These are phyloP conservation scores for Panulirus ornatus DNA, from an alignment of 1,140 invertebrate species.

Conservation along the genomic window DNA sequence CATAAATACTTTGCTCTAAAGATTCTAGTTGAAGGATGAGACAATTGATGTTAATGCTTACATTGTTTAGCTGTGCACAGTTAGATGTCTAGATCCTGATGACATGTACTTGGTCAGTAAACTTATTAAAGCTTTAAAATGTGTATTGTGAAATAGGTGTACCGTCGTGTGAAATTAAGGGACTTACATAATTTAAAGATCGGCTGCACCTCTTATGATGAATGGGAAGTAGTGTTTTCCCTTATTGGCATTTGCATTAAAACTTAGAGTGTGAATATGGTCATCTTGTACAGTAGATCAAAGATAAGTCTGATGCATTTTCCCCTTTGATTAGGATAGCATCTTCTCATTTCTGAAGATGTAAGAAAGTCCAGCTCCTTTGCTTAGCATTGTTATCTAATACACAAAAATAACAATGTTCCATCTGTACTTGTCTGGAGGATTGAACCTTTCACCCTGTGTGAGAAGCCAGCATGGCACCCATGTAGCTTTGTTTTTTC, in stretches of 20 bases:
- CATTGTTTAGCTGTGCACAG: background rate
- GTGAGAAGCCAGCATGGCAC: too few species aligned
- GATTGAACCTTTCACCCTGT: background rate
- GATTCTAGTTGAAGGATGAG: background rate
- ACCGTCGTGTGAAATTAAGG: background rate
- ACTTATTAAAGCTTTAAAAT: background rate
- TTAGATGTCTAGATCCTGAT: background rate
- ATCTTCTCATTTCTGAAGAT: background rate
- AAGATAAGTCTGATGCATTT: too few species aligned
- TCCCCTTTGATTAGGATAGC: background rate
- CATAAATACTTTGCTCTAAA: background rate
- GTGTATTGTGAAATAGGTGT: background rate
- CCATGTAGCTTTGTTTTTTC: background rate
- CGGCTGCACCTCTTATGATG: background rate
- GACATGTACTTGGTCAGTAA: background rate
- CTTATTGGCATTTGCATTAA: background rate
- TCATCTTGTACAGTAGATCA: background rate
- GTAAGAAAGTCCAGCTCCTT: background rate
- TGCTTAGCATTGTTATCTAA: background rate
- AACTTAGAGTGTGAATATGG: background rate
- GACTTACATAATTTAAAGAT: background rate
- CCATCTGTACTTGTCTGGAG: background rate
- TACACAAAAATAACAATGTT: background rate
- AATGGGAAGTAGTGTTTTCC: background rate
- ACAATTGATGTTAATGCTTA: background rate